phyloP scores from a whole-genome alignment of 2,797 vertebrate species.

The Acanthiza pusilla region DNA sequence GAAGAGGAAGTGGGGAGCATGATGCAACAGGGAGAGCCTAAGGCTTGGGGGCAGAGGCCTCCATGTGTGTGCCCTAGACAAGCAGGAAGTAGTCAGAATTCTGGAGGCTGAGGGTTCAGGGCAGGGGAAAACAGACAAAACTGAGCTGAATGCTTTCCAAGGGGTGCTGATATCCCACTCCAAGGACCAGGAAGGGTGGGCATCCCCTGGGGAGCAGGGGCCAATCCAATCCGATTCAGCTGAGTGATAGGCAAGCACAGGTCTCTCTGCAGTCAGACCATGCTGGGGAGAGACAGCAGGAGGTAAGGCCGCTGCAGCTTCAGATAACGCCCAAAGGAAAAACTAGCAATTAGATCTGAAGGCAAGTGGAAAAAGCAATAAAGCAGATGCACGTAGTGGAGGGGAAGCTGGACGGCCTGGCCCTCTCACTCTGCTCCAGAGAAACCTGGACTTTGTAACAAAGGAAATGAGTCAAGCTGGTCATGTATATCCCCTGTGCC shows the following conservation, averaged over 20 bases:
- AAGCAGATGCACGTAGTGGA: not conserved
- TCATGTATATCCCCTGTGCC: not conserved
- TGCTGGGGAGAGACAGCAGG: not conserved
- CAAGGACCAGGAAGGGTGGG: not conserved
- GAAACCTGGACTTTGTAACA: not conserved
- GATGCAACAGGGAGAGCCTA: not conserved
- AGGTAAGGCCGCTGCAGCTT: not conserved
- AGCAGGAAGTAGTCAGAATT: not conserved
- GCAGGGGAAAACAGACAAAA: not conserved
- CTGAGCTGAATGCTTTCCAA: not conserved
- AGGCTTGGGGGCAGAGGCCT: not conserved
- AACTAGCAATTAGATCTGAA: not conserved
- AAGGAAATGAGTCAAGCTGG: not conserved
- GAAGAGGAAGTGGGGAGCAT: not conserved
- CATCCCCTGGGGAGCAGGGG: not conserved
- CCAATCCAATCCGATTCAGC: not conserved
- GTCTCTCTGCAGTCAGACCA: not conserved
- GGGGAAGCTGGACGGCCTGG: not conserved
- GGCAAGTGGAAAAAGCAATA: not conserved
- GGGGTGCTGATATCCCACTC: not conserved
- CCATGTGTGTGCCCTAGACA: rapidly evolving
- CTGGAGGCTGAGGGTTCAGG: not conserved
- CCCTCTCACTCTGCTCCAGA: not conserved
- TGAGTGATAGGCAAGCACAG: not conserved
- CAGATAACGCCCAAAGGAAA: not conserved